Percentiles rank a stretch among this genome's conserved stretches.
Conservation (phyloP, 2,113 vertebrate species). For the Pelobates fuscus region DNA sequence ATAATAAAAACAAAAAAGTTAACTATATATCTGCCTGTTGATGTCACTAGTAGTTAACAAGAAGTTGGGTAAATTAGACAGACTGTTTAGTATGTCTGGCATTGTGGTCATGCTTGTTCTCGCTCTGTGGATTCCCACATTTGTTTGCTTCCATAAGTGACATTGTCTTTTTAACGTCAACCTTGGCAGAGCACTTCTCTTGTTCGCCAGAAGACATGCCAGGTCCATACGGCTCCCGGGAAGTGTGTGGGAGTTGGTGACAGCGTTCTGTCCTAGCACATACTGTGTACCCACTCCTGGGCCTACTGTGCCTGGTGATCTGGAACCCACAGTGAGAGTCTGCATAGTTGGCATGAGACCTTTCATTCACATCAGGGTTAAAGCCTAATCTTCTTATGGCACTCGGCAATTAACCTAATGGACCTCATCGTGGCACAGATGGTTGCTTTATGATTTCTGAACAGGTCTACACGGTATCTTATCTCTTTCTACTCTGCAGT, state of each 20-base stretch:
- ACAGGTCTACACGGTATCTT: background rate
- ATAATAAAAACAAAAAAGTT: no score
- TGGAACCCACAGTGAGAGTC: constrained; percentile 7
- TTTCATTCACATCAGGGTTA: background rate
- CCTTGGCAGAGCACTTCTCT: no score
- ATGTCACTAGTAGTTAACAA: no score
- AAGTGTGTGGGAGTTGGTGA: constrained; percentile 33
- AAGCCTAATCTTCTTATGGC: constrained; percentile 25
- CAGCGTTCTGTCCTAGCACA: background rate
- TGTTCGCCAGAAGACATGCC: constrained; percentile 9
- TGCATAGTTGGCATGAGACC: background rate
- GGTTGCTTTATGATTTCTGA: constrained; percentile 1
- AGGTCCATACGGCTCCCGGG: constrained; percentile 27
- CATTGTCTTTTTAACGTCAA: background rate
- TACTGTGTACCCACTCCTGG: constrained; percentile 2
- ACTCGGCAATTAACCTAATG: constrained; percentile 24
- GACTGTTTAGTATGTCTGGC: no score
- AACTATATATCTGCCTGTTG: no score
- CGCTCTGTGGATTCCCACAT: no score
- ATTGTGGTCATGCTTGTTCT: no score
- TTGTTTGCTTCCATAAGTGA: background rate
- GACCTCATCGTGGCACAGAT: constrained; percentile 26
- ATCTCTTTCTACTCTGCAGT: background rate
- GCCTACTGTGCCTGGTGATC: constrained; percentile 1
- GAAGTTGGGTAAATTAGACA: no score